Evolutionary conservation across 2,888 invertebrate genomes (phyloP), one percentile per base, ranked within the genome.

Genomic region (Caenorhabditis sp.): DNA sequence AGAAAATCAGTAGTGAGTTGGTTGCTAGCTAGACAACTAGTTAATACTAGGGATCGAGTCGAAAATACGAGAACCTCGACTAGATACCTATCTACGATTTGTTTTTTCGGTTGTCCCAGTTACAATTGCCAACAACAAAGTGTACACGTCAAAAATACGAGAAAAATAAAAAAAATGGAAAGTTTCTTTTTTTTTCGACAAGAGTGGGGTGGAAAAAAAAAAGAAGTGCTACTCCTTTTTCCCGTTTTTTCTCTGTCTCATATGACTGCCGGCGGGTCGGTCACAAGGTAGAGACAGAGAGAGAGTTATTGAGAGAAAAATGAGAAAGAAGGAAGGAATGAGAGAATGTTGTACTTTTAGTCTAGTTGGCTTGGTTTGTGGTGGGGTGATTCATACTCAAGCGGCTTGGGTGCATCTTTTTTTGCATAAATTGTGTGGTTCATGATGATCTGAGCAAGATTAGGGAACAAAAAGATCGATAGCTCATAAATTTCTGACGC

Each of bases 211-310:
- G 52, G 21, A 21, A 52, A 52, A 52, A 21, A 52, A 23, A 52
- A 21, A 21, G 12, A 43, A 43, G 17, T 12, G 17, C 10, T 43
- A 14, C 43, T 43, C 7, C 3, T 43, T 14, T 43, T 17, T 43
- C 17, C 31, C 5, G 4, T 31, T 4, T 25, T 17, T 12, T 27
- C 21, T 21, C 71, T 61, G 56, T 43, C 56, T 72, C 73, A 73
- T 73, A 73, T 73, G 72, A 72, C 72, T 67, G 67, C 49, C 23
- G 64, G 64, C 67, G 64, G 71, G 72, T 72, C 72, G 71, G 72
- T 72, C 72, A 72, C 67, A 67, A 72, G 72, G 64, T 67, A 36
- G 56, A 26, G 17, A 59, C 5, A 17, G 17, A 58, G 23, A 59
- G 14, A 43, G 21, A 21, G 21, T 23, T 23, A 52, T 4, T 7